Base-by-base conservation (phyloP, 2,797 vertebrate genomes). In the Lagorchestes hirsutus region DNA sequence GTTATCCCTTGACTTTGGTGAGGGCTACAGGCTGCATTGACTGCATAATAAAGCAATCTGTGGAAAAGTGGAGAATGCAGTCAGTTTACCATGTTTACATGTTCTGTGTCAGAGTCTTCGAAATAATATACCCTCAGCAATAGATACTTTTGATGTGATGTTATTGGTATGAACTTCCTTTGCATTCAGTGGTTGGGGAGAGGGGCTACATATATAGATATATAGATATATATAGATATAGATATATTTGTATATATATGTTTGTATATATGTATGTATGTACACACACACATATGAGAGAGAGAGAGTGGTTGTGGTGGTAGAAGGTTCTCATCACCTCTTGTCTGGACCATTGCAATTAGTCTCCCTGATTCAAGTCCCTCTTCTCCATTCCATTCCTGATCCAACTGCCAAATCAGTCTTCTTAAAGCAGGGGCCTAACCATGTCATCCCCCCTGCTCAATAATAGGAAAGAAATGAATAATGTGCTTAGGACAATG, bases 21-120 rank as follows among this genome's bases (percentile, higher is more conserved):
- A 82, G 8, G 74, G 18, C 91, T 56, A 62, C 91, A 92, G 91
- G 57, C 55, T 56, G 87, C 46, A 67, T 56, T 40, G 91, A 91
- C 40, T 29, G 55, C 91, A 96, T 90, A 95, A 91, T 28, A 4
- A 46, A 94, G 34, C 74, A 92, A 62, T 34, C 40, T 93, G 82
- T 55, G 67, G 14, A 96, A 95, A 97, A 93, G 82, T 67, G 93
- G 62, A 90, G 96, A 97, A 93, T 58, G 93, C 92, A 94, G 92
- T 54, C 22, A 52, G 67, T 34, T 27, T 29, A 57, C 54, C 91
- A 92, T 50, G 93, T 91, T 93, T 96, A 40, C 12, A 46, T 46
- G 40, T 46, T 46, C 74, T 46, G 40, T 40, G 9, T 82, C 74
- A 67, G 56, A 62, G 2, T 46, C 74, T 82, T 82, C 74, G 9